These are phyloP conservation scores for honey bee (Apis mellifera) DNA, from an alignment of 1,140 invertebrate genomes.

Conservation along the genomic window Amel_HAv3.1 CM009937.2:1094001-1094500, in stretches of 20 bases:
- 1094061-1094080: conserved; percentile 16
- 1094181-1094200: conserved; percentile 52
- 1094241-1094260: conserved; percentile 9
- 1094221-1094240: conserved; percentile 11
- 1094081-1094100: background rate
- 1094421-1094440: no score
- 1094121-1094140: conserved; percentile 32
- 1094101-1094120: background rate
- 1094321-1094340: conserved; percentile 12
- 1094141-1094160: background rate
- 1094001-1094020: conserved; percentile 1
- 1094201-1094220: conserved; percentile 28
- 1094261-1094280: background rate
- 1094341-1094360: background rate
- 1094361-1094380: background rate
- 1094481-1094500: background rate
- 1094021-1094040: conserved; percentile 5
- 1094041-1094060: conserved; percentile 18
- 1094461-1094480: no score
- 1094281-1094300: conserved; percentile 44
- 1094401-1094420: no score
- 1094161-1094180: conserved; percentile 32
- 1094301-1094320: background rate
- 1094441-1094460: no score
- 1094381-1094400: background rate